Base-by-base conservation (phyloP, 2,797 vertebrate species). In the Coracias cyanogaster region DNA sequence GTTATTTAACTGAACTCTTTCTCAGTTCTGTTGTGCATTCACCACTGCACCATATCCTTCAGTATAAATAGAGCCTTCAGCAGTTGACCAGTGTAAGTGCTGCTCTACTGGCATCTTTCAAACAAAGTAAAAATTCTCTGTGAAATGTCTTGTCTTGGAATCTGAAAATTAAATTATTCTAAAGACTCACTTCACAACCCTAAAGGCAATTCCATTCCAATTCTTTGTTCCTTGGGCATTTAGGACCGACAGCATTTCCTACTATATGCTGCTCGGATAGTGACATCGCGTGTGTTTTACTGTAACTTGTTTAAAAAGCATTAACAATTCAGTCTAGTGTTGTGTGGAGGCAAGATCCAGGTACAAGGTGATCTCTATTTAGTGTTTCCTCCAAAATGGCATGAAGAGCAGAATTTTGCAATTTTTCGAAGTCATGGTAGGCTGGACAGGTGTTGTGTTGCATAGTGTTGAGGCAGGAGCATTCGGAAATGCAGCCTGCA, bases 341-440 rank as follows among this genome's bases (percentile, higher is more conserved):
- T 82, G 55, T 49, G 29, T 43, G 12, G 45, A 48, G 19, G 9
- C 54, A 43, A 73, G 73, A 28, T 8, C 21, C 46, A 37, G 60
- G 29, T 51, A 37, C 5, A 4, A 10, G 37, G 3, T 46, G 20
- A 41, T 37, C 0, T 0, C 21, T 52, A 6, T 12, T 55, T 8
- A 37, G 24, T 21, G 12, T 71, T 90, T 57, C 7, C 26, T 37
- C 4, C 33, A 55, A 13, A 66, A 60, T 5, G 15, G 15, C 61
- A 65, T 67, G 8, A 51, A 26, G 67, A 60, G 26, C n/a, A 16
- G 4, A 35, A 52, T 71, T 84, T 39, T 43, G 26, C 26, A 2
- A 58, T 52, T 69, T 55, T 70, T 37, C 3, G 7, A 12, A 60
- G 18, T 18, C 4, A 0, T 1, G 2, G 1, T n/a, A 28, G 83